phyloP scores from a whole-genome alignment of 2,797 vertebrate species.

The Sebastes elongatus region DNA sequence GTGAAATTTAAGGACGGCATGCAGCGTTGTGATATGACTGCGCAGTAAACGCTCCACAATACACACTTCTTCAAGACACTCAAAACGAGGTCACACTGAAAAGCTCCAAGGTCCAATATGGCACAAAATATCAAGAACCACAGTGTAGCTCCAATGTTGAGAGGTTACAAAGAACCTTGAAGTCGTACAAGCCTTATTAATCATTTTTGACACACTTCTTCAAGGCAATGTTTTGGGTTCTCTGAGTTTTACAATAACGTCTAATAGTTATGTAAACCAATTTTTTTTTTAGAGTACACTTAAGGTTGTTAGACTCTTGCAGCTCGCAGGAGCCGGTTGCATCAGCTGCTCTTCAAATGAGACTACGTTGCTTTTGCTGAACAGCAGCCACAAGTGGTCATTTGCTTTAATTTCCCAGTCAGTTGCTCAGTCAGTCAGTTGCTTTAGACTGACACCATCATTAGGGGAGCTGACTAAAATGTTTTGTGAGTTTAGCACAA shows the following conservation, averaged over 20 bases:
- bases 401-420: neutral
- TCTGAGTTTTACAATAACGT: neutral
- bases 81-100: neutral
- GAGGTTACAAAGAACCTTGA: neutral
- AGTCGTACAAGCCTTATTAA: neutral
- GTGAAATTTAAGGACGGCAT: slow-evolving; percentile 31
- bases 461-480: no score
- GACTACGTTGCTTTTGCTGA: neutral
- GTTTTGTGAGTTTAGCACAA: no score
- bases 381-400: neutral
- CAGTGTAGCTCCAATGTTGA: neutral
- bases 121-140: neutral
- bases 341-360: neutral
- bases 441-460: no score
- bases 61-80: neutral
- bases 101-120: neutral
- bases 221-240: neutral
- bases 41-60: neutral
- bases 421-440: neutral
- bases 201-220: neutral
- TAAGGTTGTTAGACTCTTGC: neutral
- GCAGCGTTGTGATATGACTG: slow-evolving; percentile 1
- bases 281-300: neutral
- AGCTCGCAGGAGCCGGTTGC: neutral
- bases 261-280: neutral